A percentile compares a stretch with the other conserved stretches of the same genome.
These are phyloP conservation scores for Cartodere bifasciata DNA, from an alignment of 2,888 invertebrate species.

Conservation along the genomic window DNA sequence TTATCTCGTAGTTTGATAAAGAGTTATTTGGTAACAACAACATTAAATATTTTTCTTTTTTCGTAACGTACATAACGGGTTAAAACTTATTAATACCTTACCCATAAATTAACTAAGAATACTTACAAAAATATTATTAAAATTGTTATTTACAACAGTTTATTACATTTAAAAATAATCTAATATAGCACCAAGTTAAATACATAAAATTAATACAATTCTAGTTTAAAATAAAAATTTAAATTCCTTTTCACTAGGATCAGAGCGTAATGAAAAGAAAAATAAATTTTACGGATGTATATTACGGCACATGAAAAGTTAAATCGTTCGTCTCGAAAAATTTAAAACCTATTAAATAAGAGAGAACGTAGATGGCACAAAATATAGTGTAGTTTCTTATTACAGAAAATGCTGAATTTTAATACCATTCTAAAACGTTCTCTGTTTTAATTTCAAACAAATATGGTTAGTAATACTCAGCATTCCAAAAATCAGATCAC, in stretches of 20 bases:
- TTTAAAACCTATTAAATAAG: conserved; percentile 28
- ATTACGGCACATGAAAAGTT: no score
- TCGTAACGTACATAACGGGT: no score
- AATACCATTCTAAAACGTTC: conserved; percentile 6
- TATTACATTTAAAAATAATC: conserved; percentile 20
- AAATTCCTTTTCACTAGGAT: conserved; percentile 30
- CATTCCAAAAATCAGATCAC: conserved; percentile 21
- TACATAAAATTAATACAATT: conserved; percentile 5
- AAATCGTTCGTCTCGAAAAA: conserved; percentile 26
- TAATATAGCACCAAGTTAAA: conserved; percentile 24
- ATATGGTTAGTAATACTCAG: conserved; percentile 8
- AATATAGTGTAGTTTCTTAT: conserved; percentile 17
- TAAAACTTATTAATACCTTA: no score
- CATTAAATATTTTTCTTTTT: conserved; percentile 10
- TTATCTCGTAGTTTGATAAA: no score
- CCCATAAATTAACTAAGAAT: no score
- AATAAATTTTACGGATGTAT: no score
- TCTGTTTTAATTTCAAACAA: conserved; percentile 12
- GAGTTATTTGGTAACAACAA: conserved; percentile 17
- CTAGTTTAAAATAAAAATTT: conserved; percentile 16
- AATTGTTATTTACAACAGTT: conserved; percentile 24
- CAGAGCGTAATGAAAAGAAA: conserved; percentile 27
- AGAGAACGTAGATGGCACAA: conserved; percentile 27
- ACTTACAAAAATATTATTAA: conserved; percentile 5
- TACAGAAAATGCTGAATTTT: conserved; percentile 8